Conservation (phyloP, 1,140 invertebrate species). For the Camponotus pennsylvanicus region DNA sequence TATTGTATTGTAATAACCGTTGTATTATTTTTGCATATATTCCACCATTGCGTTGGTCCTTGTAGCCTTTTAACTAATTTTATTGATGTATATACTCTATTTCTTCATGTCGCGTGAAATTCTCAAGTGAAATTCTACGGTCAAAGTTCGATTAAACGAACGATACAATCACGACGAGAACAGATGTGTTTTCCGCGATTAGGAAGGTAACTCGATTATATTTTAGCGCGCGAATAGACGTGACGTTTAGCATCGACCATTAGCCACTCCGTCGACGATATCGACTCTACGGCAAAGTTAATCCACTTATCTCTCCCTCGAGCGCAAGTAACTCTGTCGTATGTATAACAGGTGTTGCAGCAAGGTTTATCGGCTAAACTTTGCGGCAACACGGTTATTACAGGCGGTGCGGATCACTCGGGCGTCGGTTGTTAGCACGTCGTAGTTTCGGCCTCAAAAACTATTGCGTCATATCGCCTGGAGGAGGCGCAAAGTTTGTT, state of each 20-base stretch:
- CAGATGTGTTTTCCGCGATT: neutral
- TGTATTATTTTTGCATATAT: too few species aligned
- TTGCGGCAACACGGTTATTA: slow-evolving; percentile 69
- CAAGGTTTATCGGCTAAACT: slow-evolving; percentile 69
- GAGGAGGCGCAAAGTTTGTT: neutral
- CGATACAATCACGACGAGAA: too few species aligned
- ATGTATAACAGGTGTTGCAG: slow-evolving; percentile 71
- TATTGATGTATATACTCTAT: neutral
- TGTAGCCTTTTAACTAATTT: too few species aligned
- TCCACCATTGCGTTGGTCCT: too few species aligned
- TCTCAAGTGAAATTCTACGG: neutral
- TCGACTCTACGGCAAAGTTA: slow-evolving; percentile 69
- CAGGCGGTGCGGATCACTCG: slow-evolving; percentile 50
- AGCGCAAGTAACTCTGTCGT: slow-evolving; percentile 67
- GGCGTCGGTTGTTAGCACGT: slow-evolving; percentile 54
- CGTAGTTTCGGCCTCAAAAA: slow-evolving; percentile 44
- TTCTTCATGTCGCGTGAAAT: neutral
- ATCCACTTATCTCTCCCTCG: slow-evolving; percentile 74
- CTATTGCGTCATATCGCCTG: neutral
- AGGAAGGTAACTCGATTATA: slow-evolving; percentile 15
- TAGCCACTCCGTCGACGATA: slow-evolving; percentile 62
- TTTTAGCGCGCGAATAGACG: slow-evolving; percentile 17
- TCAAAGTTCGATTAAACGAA: neutral
- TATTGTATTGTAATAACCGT: too few species aligned
- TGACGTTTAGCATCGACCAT: slow-evolving; percentile 62